phyloP scores from a whole-genome alignment of 2,113 vertebrate genomes.

The Orthonyx spaldingii region DNA sequence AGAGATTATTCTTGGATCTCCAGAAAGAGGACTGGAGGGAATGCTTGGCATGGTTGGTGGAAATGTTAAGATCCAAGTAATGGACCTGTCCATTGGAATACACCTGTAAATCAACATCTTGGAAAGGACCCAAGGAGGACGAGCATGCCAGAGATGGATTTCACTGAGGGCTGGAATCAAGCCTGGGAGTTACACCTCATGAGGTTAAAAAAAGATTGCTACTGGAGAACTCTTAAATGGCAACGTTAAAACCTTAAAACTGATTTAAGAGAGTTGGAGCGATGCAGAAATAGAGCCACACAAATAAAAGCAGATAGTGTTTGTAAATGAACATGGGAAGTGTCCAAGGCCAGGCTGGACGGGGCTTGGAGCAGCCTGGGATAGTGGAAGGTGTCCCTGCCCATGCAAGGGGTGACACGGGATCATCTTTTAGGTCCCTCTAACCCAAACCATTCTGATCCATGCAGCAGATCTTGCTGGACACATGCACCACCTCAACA shows the following conservation, averaged over 20 bases:
- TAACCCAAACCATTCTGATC: not conserved
- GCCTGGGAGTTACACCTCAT: not conserved
- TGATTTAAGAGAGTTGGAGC: not conserved
- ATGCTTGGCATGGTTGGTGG: not conserved
- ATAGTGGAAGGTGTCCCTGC: not conserved
- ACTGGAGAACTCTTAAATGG: not conserved
- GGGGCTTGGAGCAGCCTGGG: not conserved
- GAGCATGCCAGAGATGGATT: not conserved
- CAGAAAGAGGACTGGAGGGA: not conserved
- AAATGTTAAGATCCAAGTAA: not conserved
- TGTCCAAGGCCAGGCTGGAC: not conserved
- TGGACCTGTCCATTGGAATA: not conserved
- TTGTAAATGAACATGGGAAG: not conserved
- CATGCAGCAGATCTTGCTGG: not conserved
- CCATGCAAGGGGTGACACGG: not conserved
- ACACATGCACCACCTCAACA: not conserved
- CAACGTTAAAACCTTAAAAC: not conserved
- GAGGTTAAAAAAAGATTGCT: not conserved
- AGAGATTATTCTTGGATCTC: not conserved
- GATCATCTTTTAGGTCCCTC: not conserved
- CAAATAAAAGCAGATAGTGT: not conserved
- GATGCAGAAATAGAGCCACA: not conserved
- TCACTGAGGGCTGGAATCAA: not conserved
- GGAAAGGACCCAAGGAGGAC: not conserved
- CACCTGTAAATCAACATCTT: not conserved